Evolutionary conservation across 1,140 invertebrate genomes (phyloP).

Genomic region (Magallana gigas): DNA sequence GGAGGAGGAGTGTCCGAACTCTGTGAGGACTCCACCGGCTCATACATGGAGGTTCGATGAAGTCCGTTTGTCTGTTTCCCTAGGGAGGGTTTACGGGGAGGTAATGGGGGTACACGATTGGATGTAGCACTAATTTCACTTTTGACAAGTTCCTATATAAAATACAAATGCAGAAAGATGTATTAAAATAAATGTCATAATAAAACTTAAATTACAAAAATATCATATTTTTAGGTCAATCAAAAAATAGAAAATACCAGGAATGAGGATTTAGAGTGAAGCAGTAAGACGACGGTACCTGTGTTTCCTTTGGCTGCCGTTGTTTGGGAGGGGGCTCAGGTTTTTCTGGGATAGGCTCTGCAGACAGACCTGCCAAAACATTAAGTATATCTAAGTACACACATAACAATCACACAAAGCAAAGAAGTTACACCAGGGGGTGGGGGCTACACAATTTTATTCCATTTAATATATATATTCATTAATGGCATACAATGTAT

Average conservation of each 20-base stretch:
- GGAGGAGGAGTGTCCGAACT: not conserved
- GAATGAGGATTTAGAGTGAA: not conserved
- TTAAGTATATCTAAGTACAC: too few species aligned
- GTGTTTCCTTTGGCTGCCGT: not conserved
- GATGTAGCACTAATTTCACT: not conserved
- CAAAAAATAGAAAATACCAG: not conserved
- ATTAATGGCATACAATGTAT: too few species aligned
- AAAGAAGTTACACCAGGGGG: too few species aligned
- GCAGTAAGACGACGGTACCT: not conserved
- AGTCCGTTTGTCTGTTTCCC: not conserved
- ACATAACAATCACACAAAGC: too few species aligned
- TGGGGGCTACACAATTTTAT: too few species aligned
- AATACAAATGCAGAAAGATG: not conserved
- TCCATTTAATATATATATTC: too few species aligned
- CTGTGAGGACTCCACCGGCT: not conserved
- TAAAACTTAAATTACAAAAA: too few species aligned
- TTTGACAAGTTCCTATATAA: not conserved
- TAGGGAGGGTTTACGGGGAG: constrained; percentile 14
- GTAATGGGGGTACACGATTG: not conserved
- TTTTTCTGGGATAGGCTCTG: not conserved
- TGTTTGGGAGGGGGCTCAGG: constrained; percentile 19
- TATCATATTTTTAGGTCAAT: not conserved
- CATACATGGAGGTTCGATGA: not conserved
- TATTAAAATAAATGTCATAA: too few species aligned
- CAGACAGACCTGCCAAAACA: not conserved